phyloP scores from a whole-genome alignment of 2,113 vertebrate species.

The Vulpes lagopus region DNA sequence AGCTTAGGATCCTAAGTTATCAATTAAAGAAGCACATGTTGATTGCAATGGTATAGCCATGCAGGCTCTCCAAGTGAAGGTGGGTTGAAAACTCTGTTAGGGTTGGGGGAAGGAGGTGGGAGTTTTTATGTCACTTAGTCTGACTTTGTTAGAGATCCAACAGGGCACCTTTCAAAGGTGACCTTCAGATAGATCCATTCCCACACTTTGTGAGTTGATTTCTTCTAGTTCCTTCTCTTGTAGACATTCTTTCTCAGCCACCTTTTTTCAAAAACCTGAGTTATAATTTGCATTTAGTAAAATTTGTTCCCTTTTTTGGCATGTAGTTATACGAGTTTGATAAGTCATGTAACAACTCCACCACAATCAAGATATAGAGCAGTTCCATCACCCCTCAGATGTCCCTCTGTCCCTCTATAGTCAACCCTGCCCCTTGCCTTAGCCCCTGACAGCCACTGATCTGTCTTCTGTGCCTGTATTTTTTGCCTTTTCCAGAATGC shows the following conservation, averaged over 20 bases:
- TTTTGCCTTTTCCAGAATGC: not conserved
- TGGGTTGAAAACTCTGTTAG: not conserved
- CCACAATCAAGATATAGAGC: not conserved
- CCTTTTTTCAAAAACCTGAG: not conserved
- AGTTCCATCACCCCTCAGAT: not conserved
- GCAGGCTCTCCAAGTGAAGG: not conserved
- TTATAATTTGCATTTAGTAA: not conserved
- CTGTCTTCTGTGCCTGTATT: not conserved
- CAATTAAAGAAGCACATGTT: not conserved
- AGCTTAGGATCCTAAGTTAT: not conserved
- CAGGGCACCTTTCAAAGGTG: not conserved
- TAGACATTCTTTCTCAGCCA: not conserved
- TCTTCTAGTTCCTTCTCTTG: not conserved
- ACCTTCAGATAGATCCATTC: not conserved
- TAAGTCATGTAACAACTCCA: not conserved
- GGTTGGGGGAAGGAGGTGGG: not conserved
- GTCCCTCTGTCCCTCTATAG: fast-evolving
- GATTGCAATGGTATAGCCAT: not conserved
- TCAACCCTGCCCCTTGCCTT: not conserved
- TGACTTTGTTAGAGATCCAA: not conserved
- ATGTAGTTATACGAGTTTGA: not conserved
- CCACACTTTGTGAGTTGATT: not conserved
- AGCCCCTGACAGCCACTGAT: not conserved
- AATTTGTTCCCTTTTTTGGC: not conserved
- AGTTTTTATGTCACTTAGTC: not conserved